These are phyloP conservation scores for Pocillopora verrucosa DNA, from an alignment of 64 coral and sea anemone species.

Conservation along the genomic window DNA sequence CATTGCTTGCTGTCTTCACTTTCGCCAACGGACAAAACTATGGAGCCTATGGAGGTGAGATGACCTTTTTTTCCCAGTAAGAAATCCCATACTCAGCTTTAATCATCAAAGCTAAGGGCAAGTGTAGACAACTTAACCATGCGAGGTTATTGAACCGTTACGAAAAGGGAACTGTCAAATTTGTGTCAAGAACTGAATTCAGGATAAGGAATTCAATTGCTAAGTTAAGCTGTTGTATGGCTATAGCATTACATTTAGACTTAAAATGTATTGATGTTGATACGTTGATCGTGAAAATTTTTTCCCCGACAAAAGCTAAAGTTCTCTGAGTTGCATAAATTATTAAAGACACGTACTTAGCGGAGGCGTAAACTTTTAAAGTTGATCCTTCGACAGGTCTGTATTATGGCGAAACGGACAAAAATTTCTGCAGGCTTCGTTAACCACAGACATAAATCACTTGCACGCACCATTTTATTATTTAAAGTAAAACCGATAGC, in stretches of 20 bases:
- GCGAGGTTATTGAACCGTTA: neutral
- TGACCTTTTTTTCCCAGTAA: neutral
- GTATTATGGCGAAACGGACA: neutral
- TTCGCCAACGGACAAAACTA: neutral
- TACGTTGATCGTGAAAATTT: too few relatives aligned
- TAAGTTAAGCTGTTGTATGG: too few relatives aligned
- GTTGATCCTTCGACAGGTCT: too few relatives aligned
- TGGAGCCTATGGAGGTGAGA: conserved; percentile 7
- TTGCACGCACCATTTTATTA: neutral
- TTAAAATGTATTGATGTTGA: too few relatives aligned
- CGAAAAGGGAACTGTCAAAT: too few relatives aligned
- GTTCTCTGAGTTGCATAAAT: too few relatives aligned
- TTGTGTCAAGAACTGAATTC: too few relatives aligned
- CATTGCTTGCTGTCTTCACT: neutral
- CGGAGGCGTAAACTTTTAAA: too few relatives aligned
- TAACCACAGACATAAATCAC: neutral
- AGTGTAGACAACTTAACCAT: neutral
- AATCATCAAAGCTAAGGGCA: neutral
- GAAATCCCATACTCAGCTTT: neutral
- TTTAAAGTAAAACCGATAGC: neutral
- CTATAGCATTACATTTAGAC: too few relatives aligned
- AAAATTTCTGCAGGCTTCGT: neutral
- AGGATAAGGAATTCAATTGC: neutral
- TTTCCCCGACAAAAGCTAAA: too few relatives aligned
- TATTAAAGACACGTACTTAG: too few relatives aligned